Evolutionary conservation across 2,888 invertebrate species (phyloP), one percentile per base, ranked within the genome.

Genomic region (Leptogaster cylindrica): DNA sequence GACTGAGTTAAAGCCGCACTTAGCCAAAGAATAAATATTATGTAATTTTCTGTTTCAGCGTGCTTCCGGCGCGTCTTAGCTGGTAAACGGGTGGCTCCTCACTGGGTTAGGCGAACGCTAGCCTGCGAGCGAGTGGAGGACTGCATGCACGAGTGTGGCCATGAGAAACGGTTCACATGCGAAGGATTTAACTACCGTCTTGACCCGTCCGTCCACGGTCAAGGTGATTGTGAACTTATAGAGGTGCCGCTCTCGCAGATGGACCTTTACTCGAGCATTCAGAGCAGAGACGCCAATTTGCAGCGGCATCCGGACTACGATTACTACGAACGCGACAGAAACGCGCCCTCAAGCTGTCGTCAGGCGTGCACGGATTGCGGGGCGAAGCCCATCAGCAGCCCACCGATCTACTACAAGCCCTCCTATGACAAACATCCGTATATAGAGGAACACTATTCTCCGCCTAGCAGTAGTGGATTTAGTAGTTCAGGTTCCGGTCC

Each of bases 111-210:
- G 71, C 84, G 87, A 70, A 87, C 89, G 23, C 81, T 89, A 16
- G 82, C 87, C 3, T 91, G 91, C 75, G 89, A 90, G 74, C 84
- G 87, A 0, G 82, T 91, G 0, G 89, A 91, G 73, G 90, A 91
- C 74, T 93, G 92, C 76, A 86, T 90, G 76, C 81, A 86, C 39
- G 89, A 90, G 73, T 93, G 93, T 73, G 88, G 88, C 1, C 84
- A 85, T 4, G 92, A 92, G 76, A 87, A 85, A 75, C 82, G 86
- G 58, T 92, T 92, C 76, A 85, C 85, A 71, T 93, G 93, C 76
- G 91, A 91, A 80, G 92, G 92, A 72, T 93, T 92, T 76, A 92
- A 92, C 78, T 92, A 91, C 82, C 87, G 90, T 86, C 88, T 89
- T 75, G 90, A 90, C 77, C 86, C 86, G 1, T 83, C 86, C 0